A percentile compares a stretch with the other conserved stretches of the same genome.
Evolutionary conservation across 37 sponge, comb jelly and placozoan genomes (phyloP).

Genomic region (Oscarella lobularis): DNA sequence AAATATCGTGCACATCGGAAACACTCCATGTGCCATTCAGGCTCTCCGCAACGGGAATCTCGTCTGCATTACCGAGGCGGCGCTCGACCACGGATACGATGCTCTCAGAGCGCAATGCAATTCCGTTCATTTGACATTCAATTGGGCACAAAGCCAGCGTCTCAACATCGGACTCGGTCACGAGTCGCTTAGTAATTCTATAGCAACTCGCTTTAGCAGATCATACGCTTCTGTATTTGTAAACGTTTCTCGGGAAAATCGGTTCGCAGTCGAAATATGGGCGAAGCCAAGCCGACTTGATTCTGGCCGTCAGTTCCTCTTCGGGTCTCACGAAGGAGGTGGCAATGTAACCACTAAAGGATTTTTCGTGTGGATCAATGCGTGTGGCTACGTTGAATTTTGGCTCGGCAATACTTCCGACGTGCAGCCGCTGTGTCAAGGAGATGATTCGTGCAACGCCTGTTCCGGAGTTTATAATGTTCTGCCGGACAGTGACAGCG

Average conservation of each 20-base stretch:
- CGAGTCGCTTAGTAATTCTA: background rate
- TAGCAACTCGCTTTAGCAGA: too few relatives aligned
- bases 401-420: constrained; percentile 31
- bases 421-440: constrained; percentile 26
- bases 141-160: too few relatives aligned
- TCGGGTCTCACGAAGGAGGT: background rate
- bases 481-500: background rate
- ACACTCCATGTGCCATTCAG: constrained; percentile 50
- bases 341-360: constrained; percentile 14
- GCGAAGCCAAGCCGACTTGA: background rate
- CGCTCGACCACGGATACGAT: constrained; percentile 59
- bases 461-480: constrained; percentile 37
- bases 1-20: constrained; percentile 44
- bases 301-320: background rate
- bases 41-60: constrained; percentile 1
- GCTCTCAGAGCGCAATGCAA: constrained; percentile 12
- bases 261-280: constrained; percentile 56
- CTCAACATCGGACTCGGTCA: constrained; percentile 6
- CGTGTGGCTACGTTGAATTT: constrained; percentile 53
- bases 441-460: constrained; percentile 41
- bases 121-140: constrained; percentile 35
- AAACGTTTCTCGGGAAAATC: constrained; percentile 3
- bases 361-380: constrained; percentile 42
- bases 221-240: constrained; percentile 5
- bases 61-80: constrained; percentile 29